A percentile compares a stretch with the other conserved stretches of the same genome.
Conservation (phyloP, 2,888 invertebrate species). For the Andrena camellia region DNA sequence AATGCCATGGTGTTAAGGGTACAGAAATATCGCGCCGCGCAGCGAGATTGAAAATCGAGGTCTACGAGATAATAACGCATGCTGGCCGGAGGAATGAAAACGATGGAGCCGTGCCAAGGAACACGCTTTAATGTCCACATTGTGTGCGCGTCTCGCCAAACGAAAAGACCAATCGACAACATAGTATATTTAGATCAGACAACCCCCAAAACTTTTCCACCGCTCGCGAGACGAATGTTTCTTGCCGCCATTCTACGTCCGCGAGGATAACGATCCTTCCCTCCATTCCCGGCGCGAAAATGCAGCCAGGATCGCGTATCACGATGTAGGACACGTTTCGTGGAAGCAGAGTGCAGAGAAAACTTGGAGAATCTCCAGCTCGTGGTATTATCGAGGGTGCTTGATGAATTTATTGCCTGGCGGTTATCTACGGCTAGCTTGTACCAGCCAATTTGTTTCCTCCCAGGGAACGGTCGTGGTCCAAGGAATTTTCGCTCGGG, state of each 20-base stretch:
- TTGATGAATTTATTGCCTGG: conserved; percentile 65
- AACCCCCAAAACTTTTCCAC: not conserved
- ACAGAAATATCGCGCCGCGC: conserved; percentile 42
- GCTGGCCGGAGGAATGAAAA: conserved; percentile 41
- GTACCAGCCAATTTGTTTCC: conserved; percentile 61
- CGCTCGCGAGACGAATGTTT: too few relatives aligned
- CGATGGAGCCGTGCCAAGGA: conserved; percentile 60
- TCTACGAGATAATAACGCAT: conserved; percentile 63
- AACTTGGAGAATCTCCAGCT: conserved; percentile 38
- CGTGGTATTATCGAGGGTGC: conserved; percentile 37
- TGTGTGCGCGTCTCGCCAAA: conserved; percentile 20
- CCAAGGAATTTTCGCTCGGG: conserved; percentile 34
- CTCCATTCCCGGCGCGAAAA: not conserved
- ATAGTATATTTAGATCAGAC: conserved; percentile 23
- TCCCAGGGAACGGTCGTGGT: not conserved
- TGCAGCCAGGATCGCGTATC: conserved; percentile 16
- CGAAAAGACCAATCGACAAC: conserved; percentile 29
- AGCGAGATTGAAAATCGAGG: conserved; percentile 56
- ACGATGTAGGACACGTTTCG: conserved; percentile 15
- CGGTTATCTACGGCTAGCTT: conserved; percentile 54
- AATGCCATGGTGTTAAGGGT: conserved; percentile 35
- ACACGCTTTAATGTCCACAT: conserved; percentile 47
- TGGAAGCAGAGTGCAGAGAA: conserved; percentile 9
- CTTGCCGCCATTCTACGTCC: too few relatives aligned
- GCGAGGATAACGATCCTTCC: not conserved